These are phyloP conservation scores for Lepus oiostolus DNA, from an alignment of 2,797 vertebrate species.

Conservation along the genomic window DNA sequence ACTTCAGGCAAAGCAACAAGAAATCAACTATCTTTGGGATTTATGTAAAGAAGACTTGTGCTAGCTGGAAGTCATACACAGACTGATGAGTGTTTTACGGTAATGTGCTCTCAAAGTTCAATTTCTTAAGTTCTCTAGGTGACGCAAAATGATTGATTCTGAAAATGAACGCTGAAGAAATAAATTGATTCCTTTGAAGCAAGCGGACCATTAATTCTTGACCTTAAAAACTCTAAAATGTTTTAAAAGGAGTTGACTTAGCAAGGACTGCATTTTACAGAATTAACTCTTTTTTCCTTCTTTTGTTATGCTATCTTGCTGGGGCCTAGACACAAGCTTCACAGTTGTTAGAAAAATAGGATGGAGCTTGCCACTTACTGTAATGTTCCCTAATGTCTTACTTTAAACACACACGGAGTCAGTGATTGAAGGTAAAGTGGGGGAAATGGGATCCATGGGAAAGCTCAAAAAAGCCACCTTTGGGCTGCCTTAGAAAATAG, in stretches of 20 bases:
- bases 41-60: conserved; percentile 41
- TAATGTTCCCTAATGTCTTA: neutral
- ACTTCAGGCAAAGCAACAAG: neutral
- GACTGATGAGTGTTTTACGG: conserved; percentile 62
- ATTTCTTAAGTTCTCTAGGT: conserved; percentile 83
- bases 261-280: conserved; percentile 60
- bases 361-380: neutral
- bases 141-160: conserved; percentile 85
- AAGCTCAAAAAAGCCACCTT: neutral
- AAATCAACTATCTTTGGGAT: conserved; percentile 69
- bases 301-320: conserved; percentile 44
- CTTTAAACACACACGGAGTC: neutral
- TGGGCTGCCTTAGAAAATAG: neutral
- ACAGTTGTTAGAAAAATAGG: neutral
- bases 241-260: conserved; percentile 85
- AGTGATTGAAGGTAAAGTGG: neutral
- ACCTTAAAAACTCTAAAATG: conserved; percentile 80
- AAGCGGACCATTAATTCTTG: conserved; percentile 81
- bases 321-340: neutral
- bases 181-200: conserved; percentile 86
- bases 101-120: conserved; percentile 80
- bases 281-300: conserved; percentile 58
- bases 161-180: conserved; percentile 84
- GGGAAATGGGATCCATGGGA: neutral
- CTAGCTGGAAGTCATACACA: conserved; percentile 47